Conservation (phyloP, 2,113 vertebrate species). For the Hyperopisus bebe region DNA sequence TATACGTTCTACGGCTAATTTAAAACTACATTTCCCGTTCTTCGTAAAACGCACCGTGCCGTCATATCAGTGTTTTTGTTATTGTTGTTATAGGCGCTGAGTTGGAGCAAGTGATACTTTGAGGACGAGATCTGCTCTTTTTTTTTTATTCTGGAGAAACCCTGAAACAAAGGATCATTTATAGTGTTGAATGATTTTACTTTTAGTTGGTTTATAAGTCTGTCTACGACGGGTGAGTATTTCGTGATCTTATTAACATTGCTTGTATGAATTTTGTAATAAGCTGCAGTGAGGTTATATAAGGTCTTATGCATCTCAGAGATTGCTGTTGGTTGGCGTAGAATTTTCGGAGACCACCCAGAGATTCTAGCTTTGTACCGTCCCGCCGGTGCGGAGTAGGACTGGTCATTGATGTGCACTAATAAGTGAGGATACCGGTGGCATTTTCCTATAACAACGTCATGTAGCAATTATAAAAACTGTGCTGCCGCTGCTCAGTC, state of each 20-base stretch:
- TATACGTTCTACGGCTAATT: too few species aligned
- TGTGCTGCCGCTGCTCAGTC: background rate
- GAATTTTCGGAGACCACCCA: background rate
- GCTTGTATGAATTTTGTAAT: background rate
- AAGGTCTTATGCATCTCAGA: background rate
- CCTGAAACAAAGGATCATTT: background rate
- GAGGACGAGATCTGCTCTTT: background rate
- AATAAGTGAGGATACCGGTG: background rate
- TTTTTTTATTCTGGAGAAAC: background rate
- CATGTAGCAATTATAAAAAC: background rate
- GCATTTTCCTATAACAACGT: background rate
- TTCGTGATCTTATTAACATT: background rate
- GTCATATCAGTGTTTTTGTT: conserved; percentile 24
- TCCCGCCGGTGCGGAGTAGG: background rate
- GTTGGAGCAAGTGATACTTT: conserved; percentile 11
- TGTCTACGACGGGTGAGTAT: conserved; percentile 10
- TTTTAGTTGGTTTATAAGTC: background rate
- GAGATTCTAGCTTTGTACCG: background rate
- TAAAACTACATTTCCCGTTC: conserved; percentile 18
- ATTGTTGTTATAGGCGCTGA: conserved; percentile 17
- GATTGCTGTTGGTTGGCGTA: background rate
- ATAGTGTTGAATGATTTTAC: background rate
- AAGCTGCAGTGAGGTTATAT: background rate
- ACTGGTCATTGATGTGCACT: background rate
- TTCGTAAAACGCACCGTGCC: background rate